Conservation (phyloP, 2,113 vertebrate genomes). For the Corythoichthys intestinalis region DNA sequence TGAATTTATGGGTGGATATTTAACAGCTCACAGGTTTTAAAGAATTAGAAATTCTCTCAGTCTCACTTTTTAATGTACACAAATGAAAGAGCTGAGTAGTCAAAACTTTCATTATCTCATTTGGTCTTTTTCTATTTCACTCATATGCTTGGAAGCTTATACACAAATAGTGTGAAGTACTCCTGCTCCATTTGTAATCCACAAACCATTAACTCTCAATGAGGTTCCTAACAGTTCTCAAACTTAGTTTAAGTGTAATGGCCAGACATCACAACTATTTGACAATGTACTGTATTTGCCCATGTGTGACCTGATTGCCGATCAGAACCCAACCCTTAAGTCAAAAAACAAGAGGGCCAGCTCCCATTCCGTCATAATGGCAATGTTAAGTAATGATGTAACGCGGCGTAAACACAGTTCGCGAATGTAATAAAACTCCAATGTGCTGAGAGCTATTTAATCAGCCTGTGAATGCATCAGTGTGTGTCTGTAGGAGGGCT, state of each 20-base stretch:
- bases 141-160: conserved; percentile 47
- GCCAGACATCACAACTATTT: background rate
- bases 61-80: conserved; percentile 14
- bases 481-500: conserved; percentile 59
- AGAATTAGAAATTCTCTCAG: conserved; percentile 66
- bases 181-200: conserved; percentile 62
- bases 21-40: conserved; percentile 64
- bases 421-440: conserved; percentile 67
- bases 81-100: conserved; percentile 20
- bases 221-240: background rate
- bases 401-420: conserved; percentile 66
- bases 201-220: conserved; percentile 59
- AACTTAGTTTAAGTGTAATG: too few species aligned
- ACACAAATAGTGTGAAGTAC: conserved; percentile 49
- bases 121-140: conserved; percentile 35
- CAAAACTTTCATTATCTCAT: conserved; percentile 37
- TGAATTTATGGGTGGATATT: conserved; percentile 68
- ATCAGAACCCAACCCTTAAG: conserved; percentile 10
- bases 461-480: conserved; percentile 64
- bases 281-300: conserved; percentile 1
- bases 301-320: conserved; percentile 39
- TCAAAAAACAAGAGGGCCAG: conserved; percentile 41
- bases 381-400: conserved; percentile 67
- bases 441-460: conserved; percentile 70
- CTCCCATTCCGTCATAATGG: conserved; percentile 53